A percentile compares a stretch with the other conserved stretches of the same genome.
These are phyloP conservation scores for Sardinella longiceps DNA, from an alignment of 2,797 vertebrate genomes.

Conservation along the genomic window DNA sequence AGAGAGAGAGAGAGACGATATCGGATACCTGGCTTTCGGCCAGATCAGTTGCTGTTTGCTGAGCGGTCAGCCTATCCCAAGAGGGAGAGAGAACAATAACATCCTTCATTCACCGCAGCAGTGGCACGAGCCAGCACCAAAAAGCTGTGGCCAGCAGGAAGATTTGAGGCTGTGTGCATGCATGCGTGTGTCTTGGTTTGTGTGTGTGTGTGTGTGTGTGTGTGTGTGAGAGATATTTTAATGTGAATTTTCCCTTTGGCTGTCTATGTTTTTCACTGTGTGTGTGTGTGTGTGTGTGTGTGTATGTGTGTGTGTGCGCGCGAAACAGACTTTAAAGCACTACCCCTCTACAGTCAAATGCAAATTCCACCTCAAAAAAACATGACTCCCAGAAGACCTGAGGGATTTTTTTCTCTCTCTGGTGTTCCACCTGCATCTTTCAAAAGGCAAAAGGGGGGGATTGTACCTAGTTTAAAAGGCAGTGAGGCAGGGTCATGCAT, in stretches of 20 bases:
- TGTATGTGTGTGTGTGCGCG: neutral
- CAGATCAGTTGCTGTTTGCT: slow-evolving; percentile 13
- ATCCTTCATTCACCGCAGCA: slow-evolving; percentile 10
- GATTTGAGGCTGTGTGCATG: neutral
- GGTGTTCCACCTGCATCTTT: neutral
- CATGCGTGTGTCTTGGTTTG: neutral
- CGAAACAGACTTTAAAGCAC: slow-evolving; percentile 17
- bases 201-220: neutral
- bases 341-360: slow-evolving; percentile 8
- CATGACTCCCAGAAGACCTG: slow-evolving; percentile 1
- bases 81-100: slow-evolving; percentile 19
- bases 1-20: neutral
- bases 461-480: neutral
- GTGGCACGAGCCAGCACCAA: slow-evolving; percentile 3
- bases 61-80: neutral
- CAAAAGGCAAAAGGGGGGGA: neutral
- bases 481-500: neutral
- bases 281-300: neutral
- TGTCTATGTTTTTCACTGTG: neutral
- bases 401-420: neutral
- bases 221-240: neutral
- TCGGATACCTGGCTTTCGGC: neutral
- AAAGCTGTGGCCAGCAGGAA: neutral
- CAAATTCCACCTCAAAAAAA: slow-evolving; percentile 11
- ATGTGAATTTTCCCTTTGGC: too few species aligned